phyloP scores from a whole-genome alignment of 1,140 invertebrate species.

The Pseudomyrmex flavicornis region DNA sequence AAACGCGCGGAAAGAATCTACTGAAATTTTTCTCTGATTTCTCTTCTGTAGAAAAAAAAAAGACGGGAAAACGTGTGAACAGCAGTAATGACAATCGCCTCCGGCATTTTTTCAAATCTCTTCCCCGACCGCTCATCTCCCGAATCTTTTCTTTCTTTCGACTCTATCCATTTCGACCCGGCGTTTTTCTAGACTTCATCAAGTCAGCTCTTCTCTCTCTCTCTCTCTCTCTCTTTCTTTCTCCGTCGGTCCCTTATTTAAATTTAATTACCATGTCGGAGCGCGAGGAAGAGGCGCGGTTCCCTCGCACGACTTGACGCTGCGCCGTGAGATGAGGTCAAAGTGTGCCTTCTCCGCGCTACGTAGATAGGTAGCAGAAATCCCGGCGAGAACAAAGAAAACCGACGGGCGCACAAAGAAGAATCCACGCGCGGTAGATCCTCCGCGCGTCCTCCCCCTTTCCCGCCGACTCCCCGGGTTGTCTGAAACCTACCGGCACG shows the following conservation, averaged over 20 bases:
- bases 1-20: not conserved
- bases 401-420: constrained; percentile 19
- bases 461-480: constrained; percentile 11
- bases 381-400: constrained; percentile 50
- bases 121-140: not conserved
- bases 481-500: constrained; percentile 18
- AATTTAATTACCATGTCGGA: constrained; percentile 43
- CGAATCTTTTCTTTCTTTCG: constrained; percentile 4
- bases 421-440: constrained; percentile 19
- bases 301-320: not conserved
- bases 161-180: constrained; percentile 12
- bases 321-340: constrained; percentile 20
- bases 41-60: constrained; percentile 9
- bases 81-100: not conserved
- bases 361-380: constrained; percentile 6
- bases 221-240: constrained; percentile 2
- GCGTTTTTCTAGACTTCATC: constrained; percentile 37
- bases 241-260: constrained; percentile 42
- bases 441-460: not conserved
- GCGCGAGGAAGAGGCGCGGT: not conserved
- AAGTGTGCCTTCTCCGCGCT: constrained; percentile 3
- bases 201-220: constrained; percentile 1
- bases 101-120: constrained; percentile 44
- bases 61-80: not conserved
- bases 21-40: not conserved